phyloP scores from a whole-genome alignment of 2,797 vertebrate genomes.

The Pogoniulus pusillus region DNA sequence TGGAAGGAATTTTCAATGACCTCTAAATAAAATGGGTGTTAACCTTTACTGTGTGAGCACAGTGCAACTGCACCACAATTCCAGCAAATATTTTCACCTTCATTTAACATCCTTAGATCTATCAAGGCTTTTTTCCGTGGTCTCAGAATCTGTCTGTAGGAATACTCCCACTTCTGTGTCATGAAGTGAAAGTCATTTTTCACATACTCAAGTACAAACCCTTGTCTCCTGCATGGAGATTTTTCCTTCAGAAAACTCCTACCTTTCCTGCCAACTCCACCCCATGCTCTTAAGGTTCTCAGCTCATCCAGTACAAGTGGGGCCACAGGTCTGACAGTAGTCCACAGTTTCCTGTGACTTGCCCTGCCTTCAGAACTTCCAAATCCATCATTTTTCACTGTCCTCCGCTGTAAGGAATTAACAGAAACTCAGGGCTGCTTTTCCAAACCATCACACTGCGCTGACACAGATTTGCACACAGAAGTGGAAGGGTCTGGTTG shows the following conservation, averaged over 20 bases:
- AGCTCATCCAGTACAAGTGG: neutral
- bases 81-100: neutral
- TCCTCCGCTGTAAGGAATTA: neutral
- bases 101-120: neutral
- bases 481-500: too few species aligned
- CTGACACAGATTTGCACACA: too few species aligned
- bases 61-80: neutral
- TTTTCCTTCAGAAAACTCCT: neutral
- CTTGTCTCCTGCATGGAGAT: neutral
- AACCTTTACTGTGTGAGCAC: neutral
- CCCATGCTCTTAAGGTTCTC: neutral
- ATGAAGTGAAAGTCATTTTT: neutral
- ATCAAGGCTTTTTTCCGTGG: neutral
- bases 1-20: conserved; percentile 60
- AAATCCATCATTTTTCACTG: neutral
- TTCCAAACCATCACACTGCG: too few species aligned
- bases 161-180: neutral
- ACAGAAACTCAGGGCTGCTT: too few species aligned
- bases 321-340: neutral
- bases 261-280: neutral
- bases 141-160: neutral
- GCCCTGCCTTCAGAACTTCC: neutral
- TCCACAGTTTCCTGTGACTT: neutral
- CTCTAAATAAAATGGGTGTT: conserved; percentile 47
- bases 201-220: neutral